Conservation (phyloP, 2,797 vertebrate species). For the Protonibea diacanthus region DNA sequence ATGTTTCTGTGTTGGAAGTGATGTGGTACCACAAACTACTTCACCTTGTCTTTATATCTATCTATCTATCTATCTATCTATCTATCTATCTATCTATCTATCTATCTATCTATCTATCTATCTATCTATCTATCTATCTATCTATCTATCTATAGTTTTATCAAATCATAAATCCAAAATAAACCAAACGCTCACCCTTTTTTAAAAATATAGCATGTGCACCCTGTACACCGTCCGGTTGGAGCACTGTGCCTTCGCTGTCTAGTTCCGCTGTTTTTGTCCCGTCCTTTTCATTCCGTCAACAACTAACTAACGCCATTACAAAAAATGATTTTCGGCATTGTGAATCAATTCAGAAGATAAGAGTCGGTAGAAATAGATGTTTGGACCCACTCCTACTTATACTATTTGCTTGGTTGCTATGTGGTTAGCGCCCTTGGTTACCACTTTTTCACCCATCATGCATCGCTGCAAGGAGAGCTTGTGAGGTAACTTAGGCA, state of each 20-base stretch:
- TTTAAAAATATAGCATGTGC: neutral
- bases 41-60: no score
- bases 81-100: no score
- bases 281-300: neutral
- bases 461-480: slow-evolving; percentile 57
- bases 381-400: neutral
- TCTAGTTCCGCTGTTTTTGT: neutral
- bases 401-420: slow-evolving; percentile 57
- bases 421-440: slow-evolving; percentile 75
- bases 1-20: no score
- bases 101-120: no score
- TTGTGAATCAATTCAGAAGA: neutral
- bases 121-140: no score
- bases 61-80: no score
- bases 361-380: neutral
- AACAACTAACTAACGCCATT: neutral
- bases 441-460: slow-evolving; percentile 76
- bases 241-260: no score
- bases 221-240: neutral
- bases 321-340: neutral
- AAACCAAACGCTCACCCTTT: neutral
- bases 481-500: neutral
- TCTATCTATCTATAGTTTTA: no score
- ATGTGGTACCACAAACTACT: no score
- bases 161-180: neutral